Conservation (phyloP, 2,888 invertebrate species). For the Biston betularia region DNA sequence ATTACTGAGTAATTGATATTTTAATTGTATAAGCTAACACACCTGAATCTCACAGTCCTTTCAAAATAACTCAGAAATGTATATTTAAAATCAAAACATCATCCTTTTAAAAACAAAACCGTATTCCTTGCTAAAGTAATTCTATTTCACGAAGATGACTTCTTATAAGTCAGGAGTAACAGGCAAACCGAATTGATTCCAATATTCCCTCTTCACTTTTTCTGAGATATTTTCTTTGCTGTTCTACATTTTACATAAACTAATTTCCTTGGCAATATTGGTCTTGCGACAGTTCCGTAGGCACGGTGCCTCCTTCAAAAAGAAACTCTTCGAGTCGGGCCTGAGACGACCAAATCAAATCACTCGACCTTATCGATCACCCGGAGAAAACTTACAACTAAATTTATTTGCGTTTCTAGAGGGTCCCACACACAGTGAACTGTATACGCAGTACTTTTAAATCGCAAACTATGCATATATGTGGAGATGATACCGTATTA, state of each 20-base stretch:
- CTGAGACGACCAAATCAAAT: conserved; percentile 83
- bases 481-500: conserved; percentile 69
- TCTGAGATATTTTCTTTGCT: conserved; percentile 80
- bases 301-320: conserved; percentile 78
- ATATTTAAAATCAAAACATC: conserved; percentile 17
- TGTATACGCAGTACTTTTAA: conserved; percentile 41
- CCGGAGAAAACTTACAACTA: conserved; percentile 76
- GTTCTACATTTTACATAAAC: conserved; percentile 86
- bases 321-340: conserved; percentile 75
- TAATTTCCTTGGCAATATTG: conserved; percentile 86
- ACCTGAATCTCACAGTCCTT: conserved; percentile 21
- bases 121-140: conserved; percentile 57
- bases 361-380: conserved; percentile 82
- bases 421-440: conserved; percentile 37
- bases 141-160: conserved; percentile 65
- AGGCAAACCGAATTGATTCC: conserved; percentile 76
- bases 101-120: conserved; percentile 19
- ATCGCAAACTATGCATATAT: conserved; percentile 44
- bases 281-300: conserved; percentile 83
- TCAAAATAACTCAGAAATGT: conserved; percentile 24
- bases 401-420: conserved; percentile 71
- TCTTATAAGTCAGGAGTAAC: conserved; percentile 65
- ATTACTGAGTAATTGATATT: conserved; percentile 66
- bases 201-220: conserved; percentile 78
- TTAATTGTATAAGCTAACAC: conserved; percentile 68